These are phyloP conservation scores for Pangasianodon gigas DNA, from an alignment of 2,113 vertebrate species.

Conservation along the genomic window DNA sequence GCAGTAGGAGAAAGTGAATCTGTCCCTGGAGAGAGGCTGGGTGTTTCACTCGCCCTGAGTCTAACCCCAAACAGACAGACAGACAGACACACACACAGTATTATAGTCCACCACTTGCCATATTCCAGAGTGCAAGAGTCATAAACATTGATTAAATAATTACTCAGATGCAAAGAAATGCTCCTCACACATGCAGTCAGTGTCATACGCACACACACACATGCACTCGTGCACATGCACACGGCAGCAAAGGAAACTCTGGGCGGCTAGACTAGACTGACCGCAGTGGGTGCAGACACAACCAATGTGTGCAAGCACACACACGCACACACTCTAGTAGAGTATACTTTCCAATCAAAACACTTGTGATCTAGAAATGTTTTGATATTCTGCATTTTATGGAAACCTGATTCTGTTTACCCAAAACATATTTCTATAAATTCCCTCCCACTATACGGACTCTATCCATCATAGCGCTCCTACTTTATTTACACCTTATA, in stretches of 20 bases:
- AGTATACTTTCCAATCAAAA: slow-evolving; percentile 31
- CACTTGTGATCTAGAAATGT: slow-evolving; percentile 25
- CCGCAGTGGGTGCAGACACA: slow-evolving; percentile 45
- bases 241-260: slow-evolving; percentile 52
- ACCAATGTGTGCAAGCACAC: slow-evolving; percentile 34
- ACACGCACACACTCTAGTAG: slow-evolving; percentile 3
- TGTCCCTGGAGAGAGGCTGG: slow-evolving; percentile 48
- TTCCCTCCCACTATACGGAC: neutral
- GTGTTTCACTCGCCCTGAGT: slow-evolving; percentile 55
- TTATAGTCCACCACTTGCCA: neutral
- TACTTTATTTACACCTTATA: neutral
- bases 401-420: slow-evolving; percentile 20
- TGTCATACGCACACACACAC: neutral
- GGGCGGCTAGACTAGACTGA: slow-evolving; percentile 47
- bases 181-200: slow-evolving; percentile 1
- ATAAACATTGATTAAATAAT: slow-evolving; percentile 29
- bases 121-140: slow-evolving; percentile 9
- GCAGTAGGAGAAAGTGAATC: slow-evolving; percentile 61
- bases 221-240: slow-evolving; percentile 12
- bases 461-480: neutral
- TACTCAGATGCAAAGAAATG: slow-evolving; percentile 25
- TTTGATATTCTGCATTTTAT: slow-evolving; percentile 28
- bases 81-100: slow-evolving; percentile 3
- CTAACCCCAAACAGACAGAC: slow-evolving; percentile 55
- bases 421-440: slow-evolving; percentile 18